Evolutionary conservation across 2,888 invertebrate species (phyloP).

Genomic region (Dryobota labecula): DNA sequence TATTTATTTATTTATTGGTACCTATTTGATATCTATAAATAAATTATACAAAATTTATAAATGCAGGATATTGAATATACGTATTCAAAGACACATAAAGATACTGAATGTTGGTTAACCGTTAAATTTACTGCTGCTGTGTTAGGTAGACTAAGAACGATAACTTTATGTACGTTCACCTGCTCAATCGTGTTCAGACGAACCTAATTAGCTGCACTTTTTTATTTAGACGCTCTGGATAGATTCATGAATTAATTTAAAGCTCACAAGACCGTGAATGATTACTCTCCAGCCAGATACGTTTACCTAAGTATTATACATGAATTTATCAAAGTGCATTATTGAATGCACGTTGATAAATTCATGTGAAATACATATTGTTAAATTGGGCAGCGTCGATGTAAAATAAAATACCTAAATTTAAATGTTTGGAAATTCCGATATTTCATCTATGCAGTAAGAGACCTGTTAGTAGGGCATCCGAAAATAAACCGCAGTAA

Average conservation of each 20-base stretch:
- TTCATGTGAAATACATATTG: constrained; percentile 9
- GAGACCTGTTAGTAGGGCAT: constrained; percentile 83
- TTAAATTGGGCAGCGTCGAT: not conserved
- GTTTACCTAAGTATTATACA: too few species aligned
- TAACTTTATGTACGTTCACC: constrained; percentile 64
- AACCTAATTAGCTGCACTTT: constrained; percentile 80
- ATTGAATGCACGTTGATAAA: constrained; percentile 26
- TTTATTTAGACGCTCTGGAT: constrained; percentile 72
- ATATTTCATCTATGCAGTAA: constrained; percentile 74
- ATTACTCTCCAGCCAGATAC: constrained; percentile 66
- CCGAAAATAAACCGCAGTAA: constrained; percentile 83
- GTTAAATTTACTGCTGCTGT: constrained; percentile 66
- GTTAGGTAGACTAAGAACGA: constrained; percentile 68
- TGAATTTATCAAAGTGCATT: too few species aligned
- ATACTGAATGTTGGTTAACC: constrained; percentile 56
- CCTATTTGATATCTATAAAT: not conserved
- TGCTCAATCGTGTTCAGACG: constrained; percentile 69
- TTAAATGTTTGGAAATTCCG: constrained; percentile 15
- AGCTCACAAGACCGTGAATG: constrained; percentile 78
- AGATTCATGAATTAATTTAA: constrained; percentile 77
- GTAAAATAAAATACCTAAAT: not conserved
- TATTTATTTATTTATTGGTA: too few species aligned
- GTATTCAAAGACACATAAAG: constrained; percentile 13
- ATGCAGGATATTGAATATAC: constrained; percentile 1
- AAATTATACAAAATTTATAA: not conserved